phyloP scores from a whole-genome alignment of 2,113 vertebrate species.

The Nymphicus hollandicus region DNA sequence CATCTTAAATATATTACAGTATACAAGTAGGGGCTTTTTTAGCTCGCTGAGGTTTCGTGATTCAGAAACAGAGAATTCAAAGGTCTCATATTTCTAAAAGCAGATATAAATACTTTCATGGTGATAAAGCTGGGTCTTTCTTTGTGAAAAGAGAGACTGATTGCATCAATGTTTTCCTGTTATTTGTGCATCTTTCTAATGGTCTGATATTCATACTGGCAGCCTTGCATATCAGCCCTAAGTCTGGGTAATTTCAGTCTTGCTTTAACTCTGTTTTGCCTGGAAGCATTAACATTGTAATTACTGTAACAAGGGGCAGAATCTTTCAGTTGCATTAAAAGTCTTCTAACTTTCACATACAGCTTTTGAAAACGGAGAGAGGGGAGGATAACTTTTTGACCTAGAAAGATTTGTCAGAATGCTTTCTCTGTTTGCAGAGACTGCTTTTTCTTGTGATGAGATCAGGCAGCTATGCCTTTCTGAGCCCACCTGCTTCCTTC shows the following conservation, averaged over 20 bases:
- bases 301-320: background rate
- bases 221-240: background rate
- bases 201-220: background rate
- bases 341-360: background rate
- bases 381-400: background rate
- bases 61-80: background rate
- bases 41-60: background rate
- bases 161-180: background rate
- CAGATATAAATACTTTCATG: background rate
- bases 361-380: background rate
- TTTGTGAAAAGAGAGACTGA: background rate
- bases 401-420: background rate
- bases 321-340: background rate
- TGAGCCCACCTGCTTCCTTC: background rate
- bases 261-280: background rate
- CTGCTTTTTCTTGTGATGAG: background rate
- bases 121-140: background rate
- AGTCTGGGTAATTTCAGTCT: background rate
- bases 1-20: background rate
- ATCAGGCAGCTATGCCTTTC: background rate
- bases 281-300: background rate
- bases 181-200: background rate
- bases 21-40: background rate
- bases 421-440: background rate
- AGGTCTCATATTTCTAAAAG: background rate